These are phyloP conservation scores for Lagopus leucura DNA, from an alignment of 2,113 vertebrate genomes.

Conservation along the genomic window DNA sequence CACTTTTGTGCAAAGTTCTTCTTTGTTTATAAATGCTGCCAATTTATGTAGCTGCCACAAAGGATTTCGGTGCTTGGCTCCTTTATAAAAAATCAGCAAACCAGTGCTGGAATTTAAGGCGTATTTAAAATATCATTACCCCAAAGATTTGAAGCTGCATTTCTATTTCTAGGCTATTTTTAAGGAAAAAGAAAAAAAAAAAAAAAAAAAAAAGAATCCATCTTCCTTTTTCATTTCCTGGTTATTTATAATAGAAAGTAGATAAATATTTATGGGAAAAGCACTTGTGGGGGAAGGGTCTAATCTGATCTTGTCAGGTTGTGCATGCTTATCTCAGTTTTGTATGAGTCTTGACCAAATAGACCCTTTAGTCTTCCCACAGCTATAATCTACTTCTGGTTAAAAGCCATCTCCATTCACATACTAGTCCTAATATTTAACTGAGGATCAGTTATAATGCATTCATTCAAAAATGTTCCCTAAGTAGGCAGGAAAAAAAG, in stretches of 20 bases:
- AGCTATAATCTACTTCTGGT: slow-evolving; percentile 68
- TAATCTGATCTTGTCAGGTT: slow-evolving; percentile 71
- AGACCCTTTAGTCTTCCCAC: slow-evolving; percentile 55
- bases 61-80: slow-evolving; percentile 36
- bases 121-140: slow-evolving; percentile 19
- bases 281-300: slow-evolving; percentile 61
- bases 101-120: slow-evolving; percentile 37
- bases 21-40: slow-evolving; percentile 11
- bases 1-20: slow-evolving; percentile 22
- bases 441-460: slow-evolving; percentile 35
- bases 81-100: slow-evolving; percentile 7
- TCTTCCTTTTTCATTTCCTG: slow-evolving; percentile 47
- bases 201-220: background rate
- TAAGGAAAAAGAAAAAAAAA: background rate
- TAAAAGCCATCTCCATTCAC: slow-evolving; percentile 66
- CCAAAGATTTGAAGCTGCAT: background rate
- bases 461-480: slow-evolving; percentile 51
- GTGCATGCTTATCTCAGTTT: slow-evolving; percentile 67
- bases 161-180: slow-evolving; percentile 20
- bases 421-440: slow-evolving; percentile 60
- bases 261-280: slow-evolving; percentile 68
- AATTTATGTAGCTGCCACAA: background rate
- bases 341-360: slow-evolving; percentile 69
- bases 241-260: slow-evolving; percentile 58
- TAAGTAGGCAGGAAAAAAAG: background rate